Evolutionary conservation across 2,113 vertebrate genomes (phyloP).

Genomic region (Barnardius zonarius): DNA sequence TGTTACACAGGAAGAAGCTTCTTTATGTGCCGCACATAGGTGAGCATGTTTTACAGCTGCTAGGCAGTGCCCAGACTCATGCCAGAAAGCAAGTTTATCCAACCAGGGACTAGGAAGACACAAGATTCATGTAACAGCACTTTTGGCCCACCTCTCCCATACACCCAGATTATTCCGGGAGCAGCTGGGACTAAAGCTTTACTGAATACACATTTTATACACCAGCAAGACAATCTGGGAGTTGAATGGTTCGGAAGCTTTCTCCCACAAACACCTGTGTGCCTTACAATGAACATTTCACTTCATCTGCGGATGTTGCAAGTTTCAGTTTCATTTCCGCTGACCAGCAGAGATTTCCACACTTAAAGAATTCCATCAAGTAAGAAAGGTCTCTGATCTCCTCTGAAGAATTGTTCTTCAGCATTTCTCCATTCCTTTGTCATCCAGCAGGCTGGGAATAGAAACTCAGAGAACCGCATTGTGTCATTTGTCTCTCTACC

Average conservation of each 20-base stretch:
- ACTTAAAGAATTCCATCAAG: not conserved
- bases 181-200: not conserved
- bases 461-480: not conserved
- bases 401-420: not conserved
- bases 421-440: not conserved
- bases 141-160: not conserved
- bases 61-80: not conserved
- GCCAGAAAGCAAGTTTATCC: not conserved
- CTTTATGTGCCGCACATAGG: not conserved
- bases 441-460: not conserved
- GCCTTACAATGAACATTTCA: not conserved
- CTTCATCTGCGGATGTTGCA: not conserved
- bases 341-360: not conserved
- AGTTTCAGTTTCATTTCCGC: not conserved
- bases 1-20: not conserved
- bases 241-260: not conserved
- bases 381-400: not conserved
- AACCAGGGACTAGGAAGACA: not conserved
- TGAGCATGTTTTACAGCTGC: not conserved
- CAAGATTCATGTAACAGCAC: not conserved
- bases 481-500: not conserved
- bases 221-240: not conserved
- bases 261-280: not conserved
- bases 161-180: not conserved
- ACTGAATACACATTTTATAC: not conserved